These are phyloP conservation scores for Heliothis virescens DNA, from an alignment of 1,140 invertebrate species.

Conservation along the genomic window DNA sequence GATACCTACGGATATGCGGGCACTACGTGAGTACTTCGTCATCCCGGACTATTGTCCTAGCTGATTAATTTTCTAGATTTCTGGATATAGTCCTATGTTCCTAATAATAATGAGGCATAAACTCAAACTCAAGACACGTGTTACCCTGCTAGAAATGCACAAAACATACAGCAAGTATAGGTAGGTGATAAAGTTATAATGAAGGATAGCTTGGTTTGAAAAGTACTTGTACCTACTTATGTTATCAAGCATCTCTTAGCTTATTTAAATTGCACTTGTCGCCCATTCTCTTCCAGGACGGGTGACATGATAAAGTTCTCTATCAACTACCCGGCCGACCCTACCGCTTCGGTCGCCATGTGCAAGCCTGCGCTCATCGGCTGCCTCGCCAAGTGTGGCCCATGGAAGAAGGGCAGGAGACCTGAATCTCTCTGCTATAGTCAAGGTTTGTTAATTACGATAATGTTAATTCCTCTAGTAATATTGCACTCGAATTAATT, in stretches of 20 bases:
- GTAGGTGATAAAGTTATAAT: no score
- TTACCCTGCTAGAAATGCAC: no score
- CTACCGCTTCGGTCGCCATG: constrained; percentile 78
- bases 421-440: constrained; percentile 81
- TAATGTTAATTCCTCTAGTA: no score
- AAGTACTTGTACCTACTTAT: no score
- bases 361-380: constrained; percentile 89
- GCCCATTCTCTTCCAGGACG: constrained; percentile 59
- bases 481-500: no score
- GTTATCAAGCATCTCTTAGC: not conserved
- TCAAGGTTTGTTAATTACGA: constrained; percentile 68
- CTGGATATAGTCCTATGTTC: no score
- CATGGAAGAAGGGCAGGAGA: constrained; percentile 76
- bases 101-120: no score
- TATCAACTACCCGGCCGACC: constrained; percentile 89
- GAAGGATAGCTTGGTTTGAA: no score
- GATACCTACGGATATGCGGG: constrained; percentile 94
- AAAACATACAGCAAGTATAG: no score
- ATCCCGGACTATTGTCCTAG: not conserved
- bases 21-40: constrained; percentile 87
- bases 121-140: no score
- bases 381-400: constrained; percentile 89
- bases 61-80: no score
- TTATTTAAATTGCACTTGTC: not conserved
- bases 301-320: constrained; percentile 89